These are phyloP conservation scores for Drosophila diplacantha DNA, from an alignment of 2,888 invertebrate species.

Conservation along the genomic window DNA sequence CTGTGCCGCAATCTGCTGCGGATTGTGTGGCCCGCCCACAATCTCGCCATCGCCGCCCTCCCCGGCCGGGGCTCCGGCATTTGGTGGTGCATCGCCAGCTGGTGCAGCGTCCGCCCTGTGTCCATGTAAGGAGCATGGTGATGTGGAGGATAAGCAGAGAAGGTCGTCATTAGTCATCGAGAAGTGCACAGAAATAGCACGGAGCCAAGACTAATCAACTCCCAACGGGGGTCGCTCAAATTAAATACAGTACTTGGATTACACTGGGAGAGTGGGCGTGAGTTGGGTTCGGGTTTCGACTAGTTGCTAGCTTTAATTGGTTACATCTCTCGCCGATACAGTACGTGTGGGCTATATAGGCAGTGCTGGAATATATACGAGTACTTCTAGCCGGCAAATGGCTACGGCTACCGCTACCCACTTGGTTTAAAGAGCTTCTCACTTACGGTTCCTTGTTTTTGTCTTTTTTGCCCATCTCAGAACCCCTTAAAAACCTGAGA, in stretches of 20 bases:
- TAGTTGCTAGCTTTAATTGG: slow-evolving; percentile 22
- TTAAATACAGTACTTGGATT: slow-evolving; percentile 47
- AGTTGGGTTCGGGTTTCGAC: slow-evolving; percentile 10
- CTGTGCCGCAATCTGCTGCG: slow-evolving; percentile 90
- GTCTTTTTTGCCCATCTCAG: slow-evolving; percentile 74
- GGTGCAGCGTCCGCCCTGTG: slow-evolving; percentile 77
- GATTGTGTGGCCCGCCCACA: slow-evolving; percentile 91
- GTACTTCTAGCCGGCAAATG: slow-evolving; percentile 46
- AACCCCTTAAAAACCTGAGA: slow-evolving; percentile 23
- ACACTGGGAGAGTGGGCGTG: slow-evolving; percentile 14
- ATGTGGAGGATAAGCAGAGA: neutral
- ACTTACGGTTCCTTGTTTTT: slow-evolving; percentile 76
- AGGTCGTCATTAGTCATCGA: slow-evolving; percentile 34
- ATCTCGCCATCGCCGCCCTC: slow-evolving; percentile 85
- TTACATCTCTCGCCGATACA: slow-evolving; percentile 13
- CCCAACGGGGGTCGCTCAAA: slow-evolving; percentile 58
- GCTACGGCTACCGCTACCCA: slow-evolving; percentile 32
- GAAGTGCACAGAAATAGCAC: slow-evolving; percentile 20
- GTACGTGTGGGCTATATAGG: slow-evolving; percentile 27
- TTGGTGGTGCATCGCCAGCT: slow-evolving; percentile 78
- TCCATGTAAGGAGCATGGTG: neutral
- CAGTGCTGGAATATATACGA: slow-evolving; percentile 48
- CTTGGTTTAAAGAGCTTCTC: slow-evolving; percentile 14
- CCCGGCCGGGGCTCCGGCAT: slow-evolving; percentile 83
- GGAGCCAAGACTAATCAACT: slow-evolving; percentile 55